These are phyloP conservation scores for Heteropelma amictum DNA, from an alignment of 2,888 invertebrate genomes.

Conservation along the genomic window DNA sequence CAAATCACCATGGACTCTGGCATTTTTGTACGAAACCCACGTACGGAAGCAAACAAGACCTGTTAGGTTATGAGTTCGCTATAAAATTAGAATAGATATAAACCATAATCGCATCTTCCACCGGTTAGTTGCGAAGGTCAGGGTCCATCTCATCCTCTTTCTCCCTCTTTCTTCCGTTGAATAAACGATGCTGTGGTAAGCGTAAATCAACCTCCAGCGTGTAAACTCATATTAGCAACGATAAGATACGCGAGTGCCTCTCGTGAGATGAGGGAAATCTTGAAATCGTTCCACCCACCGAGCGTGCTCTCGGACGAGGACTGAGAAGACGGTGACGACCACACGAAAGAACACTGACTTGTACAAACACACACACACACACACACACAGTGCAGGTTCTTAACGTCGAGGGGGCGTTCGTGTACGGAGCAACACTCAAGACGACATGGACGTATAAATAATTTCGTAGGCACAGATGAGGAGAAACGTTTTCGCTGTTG, in stretches of 20 bases:
- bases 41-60: neutral
- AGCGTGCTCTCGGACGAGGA: constrained; percentile 31
- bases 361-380: too few species aligned
- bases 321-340: constrained; percentile 22
- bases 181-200: constrained; percentile 46
- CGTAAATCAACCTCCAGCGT: constrained; percentile 51
- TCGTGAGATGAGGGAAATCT: constrained; percentile 39
- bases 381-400: constrained; percentile 16
- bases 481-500: constrained; percentile 23
- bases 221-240: constrained; percentile 29
- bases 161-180: neutral
- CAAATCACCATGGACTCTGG: too few species aligned
- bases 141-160: constrained; percentile 35
- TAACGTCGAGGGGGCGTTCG: too few species aligned
- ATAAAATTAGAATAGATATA: constrained; percentile 41
- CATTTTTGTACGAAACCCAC: neutral
- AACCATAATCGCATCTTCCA: constrained; percentile 15
- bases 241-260: constrained; percentile 32
- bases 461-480: constrained; percentile 48
- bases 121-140: constrained; percentile 55
- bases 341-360: too few species aligned
- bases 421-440: constrained; percentile 46
- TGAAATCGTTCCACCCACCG: constrained; percentile 56
- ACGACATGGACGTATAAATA: constrained; percentile 61
- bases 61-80: constrained; percentile 10